Base-by-base conservation (phyloP, 2,888 invertebrate genomes). In the Spicauda simplicius region DNA sequence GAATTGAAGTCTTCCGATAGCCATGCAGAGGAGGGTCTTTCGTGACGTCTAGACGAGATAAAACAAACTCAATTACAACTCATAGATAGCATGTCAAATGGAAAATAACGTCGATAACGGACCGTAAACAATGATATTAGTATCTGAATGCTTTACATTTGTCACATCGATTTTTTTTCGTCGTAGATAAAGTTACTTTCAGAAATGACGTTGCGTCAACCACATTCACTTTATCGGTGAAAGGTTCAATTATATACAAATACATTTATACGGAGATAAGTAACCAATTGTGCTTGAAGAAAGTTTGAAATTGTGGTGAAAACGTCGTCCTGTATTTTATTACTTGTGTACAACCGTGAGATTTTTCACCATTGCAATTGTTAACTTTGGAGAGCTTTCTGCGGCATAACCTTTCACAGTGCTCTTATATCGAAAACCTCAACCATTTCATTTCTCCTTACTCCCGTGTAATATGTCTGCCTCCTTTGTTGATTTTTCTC, bases 181-280 rank as follows among this genome's bases (percentile, higher is more conserved):
- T 41, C 14, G 33, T 54, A 12, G n/a, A 48, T 37, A 37, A 62
- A 54, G 59, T 50, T 50, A 59, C 58, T 45, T n/a, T 37, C 53
- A 19, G 53, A 54, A 65, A 33, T 53, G 45, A 19, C 25, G 60
- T 60, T 60, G 53, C 62, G 62, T 53, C 57, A 53, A 54, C 52
- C 61, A 69, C 82, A 75, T 83, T 88, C 84, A 81, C 84, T 85
- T 80, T 84, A 82, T 80, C 74, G 78, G 88, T 88, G 88, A 89
- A 88, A 89, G 89, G 84, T 80, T 76, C 66, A 73, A 71, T 74
- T 73, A 71, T 68, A 77, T 73, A 69, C 73, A 76, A 74, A 81
- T 65, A 58, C 58, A 64, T 54, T 65, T 58, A 54, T 56, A 78
- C 76, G 79, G 80, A 82, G 79, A 80, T 77, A 72, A 76, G 73